phyloP scores from a whole-genome alignment of 2,113 vertebrate genomes.

The Carassius gibelio region DNA sequence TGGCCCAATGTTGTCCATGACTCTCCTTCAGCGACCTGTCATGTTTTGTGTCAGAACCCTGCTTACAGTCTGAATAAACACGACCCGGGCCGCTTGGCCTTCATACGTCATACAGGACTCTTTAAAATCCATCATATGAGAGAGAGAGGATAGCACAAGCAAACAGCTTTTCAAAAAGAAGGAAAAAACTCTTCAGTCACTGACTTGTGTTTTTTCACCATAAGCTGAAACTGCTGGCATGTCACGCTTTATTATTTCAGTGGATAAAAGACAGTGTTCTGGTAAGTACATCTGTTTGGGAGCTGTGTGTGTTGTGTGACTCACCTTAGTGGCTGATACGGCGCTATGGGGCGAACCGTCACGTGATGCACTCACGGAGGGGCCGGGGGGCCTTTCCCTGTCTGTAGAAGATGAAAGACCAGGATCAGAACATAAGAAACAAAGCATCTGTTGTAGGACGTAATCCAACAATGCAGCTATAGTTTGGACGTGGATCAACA shows the following conservation, averaged over 20 bases:
- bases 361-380: slow-evolving; percentile 83
- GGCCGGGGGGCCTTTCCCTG: slow-evolving; percentile 79
- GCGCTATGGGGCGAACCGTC: slow-evolving; percentile 92
- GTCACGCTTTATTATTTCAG: slow-evolving; percentile 12
- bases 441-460: slow-evolving; percentile 19
- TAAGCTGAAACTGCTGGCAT: neutral
- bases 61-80: slow-evolving; percentile 25
- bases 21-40: neutral
- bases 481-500: slow-evolving; percentile 19
- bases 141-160: neutral
- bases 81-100: slow-evolving; percentile 5
- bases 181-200: neutral
- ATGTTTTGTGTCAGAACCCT: neutral
- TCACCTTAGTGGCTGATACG: slow-evolving; percentile 84
- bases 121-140: neutral
- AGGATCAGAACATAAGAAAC: neutral
- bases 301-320: slow-evolving; percentile 29
- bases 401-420: slow-evolving; percentile 66
- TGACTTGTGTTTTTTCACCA: neutral
- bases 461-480: slow-evolving; percentile 26
- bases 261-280: slow-evolving; percentile 13
- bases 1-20: slow-evolving; percentile 23
- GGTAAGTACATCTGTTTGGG: slow-evolving; percentile 26
- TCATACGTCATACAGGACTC: neutral
- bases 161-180: neutral